Conservation (phyloP, 2,888 invertebrate genomes). For the Graphium colonna region DNA sequence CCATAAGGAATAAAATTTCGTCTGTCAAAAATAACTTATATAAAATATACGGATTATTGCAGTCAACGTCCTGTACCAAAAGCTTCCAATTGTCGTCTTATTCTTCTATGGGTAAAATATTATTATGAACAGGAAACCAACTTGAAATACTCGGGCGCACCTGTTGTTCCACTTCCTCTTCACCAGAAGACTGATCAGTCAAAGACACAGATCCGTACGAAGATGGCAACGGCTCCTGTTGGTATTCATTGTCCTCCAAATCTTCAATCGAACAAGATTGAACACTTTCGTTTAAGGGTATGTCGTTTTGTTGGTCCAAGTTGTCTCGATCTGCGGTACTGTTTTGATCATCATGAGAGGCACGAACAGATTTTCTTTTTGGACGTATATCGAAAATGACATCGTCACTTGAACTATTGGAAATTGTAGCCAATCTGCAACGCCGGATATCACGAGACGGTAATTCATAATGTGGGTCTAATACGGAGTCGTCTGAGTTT, state of each 20-base stretch:
- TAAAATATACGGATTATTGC: background rate
- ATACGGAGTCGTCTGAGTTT: too few species aligned
- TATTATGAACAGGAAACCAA: background rate
- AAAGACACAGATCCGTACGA: background rate
- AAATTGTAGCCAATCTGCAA: too few species aligned
- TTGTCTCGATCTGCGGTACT: background rate
- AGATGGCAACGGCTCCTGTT: background rate
- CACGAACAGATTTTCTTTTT: too few species aligned
- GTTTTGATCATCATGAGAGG: too few species aligned
- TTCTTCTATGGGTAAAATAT: slow-evolving; percentile 1
- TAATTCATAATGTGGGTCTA: too few species aligned
- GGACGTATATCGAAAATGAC: too few species aligned
- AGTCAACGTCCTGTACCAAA: background rate
- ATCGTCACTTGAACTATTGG: too few species aligned
- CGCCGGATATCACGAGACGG: too few species aligned
- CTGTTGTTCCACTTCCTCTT: background rate
- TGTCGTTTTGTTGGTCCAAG: background rate
- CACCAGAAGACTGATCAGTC: background rate
- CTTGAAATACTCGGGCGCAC: background rate
- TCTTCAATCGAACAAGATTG: background rate
- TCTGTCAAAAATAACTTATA: background rate
- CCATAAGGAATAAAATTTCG: too few species aligned
- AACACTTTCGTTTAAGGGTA: background rate
- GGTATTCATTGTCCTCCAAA: background rate
- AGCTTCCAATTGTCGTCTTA: background rate